Evolutionary conservation across 2,113 vertebrate species (phyloP).

Genomic region (Erythrolamprus reginae): DNA sequence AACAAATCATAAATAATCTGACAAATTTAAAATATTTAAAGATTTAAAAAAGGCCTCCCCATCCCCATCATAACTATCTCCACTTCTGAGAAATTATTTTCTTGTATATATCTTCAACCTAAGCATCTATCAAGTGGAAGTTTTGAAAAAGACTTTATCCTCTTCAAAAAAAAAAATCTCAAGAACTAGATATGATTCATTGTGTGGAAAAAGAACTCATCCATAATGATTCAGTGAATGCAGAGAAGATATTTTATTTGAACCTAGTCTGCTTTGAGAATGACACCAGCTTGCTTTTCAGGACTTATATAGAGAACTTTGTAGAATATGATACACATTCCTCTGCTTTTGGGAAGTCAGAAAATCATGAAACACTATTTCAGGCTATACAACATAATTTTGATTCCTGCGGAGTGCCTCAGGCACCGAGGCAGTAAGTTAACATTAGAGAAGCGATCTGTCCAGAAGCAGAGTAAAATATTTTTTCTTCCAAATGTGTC

Average conservation of each 20-base stretch:
- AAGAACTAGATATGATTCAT: no score
- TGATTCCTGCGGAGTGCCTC: conserved; percentile 11
- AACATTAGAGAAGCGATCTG: conserved; percentile 17
- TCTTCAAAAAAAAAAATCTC: no score
- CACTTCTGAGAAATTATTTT: no score
- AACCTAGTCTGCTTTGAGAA: not conserved
- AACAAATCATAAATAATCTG: no score
- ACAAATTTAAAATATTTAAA: no score
- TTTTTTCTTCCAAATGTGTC: conserved; percentile 33
- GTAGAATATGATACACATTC: not conserved
- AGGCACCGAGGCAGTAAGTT: conserved; percentile 9
- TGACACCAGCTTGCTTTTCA: not conserved
- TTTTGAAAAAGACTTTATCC: no score
- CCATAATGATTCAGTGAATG: not conserved
- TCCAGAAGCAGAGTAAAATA: conserved; percentile 26
- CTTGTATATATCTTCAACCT: no score
- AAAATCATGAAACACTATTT: not conserved
- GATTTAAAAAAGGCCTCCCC: no score
- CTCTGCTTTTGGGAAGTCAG: not conserved
- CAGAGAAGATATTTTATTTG: not conserved
- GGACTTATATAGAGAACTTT: not conserved
- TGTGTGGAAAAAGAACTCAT: no score
- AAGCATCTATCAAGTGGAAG: no score
- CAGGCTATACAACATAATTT: conserved; percentile 19
- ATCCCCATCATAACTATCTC: no score